Evolutionary conservation across 2,888 invertebrate species (phyloP).

Genomic region (Cylindroiulus punctatus): DNA sequence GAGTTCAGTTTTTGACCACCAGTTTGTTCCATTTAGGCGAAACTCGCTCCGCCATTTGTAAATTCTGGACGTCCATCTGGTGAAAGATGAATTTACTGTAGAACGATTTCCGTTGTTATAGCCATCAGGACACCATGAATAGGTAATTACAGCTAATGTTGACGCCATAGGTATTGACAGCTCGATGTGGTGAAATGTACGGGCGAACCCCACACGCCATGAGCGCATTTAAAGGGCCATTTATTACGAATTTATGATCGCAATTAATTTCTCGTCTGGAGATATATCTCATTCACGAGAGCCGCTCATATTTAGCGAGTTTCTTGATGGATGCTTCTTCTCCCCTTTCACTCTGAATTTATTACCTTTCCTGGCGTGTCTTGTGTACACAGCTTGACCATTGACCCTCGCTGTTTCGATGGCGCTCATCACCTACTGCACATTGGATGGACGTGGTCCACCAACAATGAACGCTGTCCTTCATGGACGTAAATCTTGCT

Average conservation of each 20-base stretch:
- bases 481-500: conserved; percentile 17
- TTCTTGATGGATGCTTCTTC: neutral
- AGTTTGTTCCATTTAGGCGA: no score
- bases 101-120: no score
- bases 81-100: no score
- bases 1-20: no score
- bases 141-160: no score
- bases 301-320: conserved; percentile 36
- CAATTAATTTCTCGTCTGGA: conserved; percentile 19
- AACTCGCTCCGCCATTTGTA: no score
- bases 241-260: conserved; percentile 24
- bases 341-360: conserved; percentile 9
- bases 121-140: no score
- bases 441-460: no score
- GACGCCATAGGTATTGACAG: no score
- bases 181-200: neutral
- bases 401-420: neutral
- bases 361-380: neutral
- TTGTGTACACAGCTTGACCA: conserved; percentile 42
- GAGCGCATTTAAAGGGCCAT: neutral
- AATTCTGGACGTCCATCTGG: no score
- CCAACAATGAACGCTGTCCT: conserved; percentile 7
- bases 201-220: neutral
- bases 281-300: conserved; percentile 19
- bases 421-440: neutral